phyloP scores from a whole-genome alignment of 1,140 invertebrate species.

The Stegodyphus mimosarum region DNA sequence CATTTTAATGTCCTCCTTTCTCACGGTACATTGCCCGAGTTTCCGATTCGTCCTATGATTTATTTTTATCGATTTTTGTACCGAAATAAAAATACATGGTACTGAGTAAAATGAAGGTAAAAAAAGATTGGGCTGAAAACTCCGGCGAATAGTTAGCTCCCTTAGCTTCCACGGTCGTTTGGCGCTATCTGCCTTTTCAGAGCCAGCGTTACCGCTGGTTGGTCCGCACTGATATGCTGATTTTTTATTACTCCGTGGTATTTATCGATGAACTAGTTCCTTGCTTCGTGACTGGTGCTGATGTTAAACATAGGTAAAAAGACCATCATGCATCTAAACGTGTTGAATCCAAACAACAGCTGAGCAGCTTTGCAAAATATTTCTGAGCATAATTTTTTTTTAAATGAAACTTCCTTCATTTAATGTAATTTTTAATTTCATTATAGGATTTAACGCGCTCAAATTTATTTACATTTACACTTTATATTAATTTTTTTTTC shows the following conservation, averaged over 20 bases:
- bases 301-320: background rate
- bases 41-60: constrained; percentile 56
- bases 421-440: too few relatives aligned
- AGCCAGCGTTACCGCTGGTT: constrained; percentile 1
- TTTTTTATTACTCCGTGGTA: constrained; percentile 31
- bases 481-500: too few relatives aligned
- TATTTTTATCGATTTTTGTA: constrained; percentile 58
- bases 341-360: too few relatives aligned
- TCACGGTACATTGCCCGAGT: constrained; percentile 56
- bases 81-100: constrained; percentile 39
- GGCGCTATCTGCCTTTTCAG: constrained; percentile 41
- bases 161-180: constrained; percentile 41
- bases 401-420: too few relatives aligned
- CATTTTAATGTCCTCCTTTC: constrained; percentile 60
- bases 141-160: constrained; percentile 7
- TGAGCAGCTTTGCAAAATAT: too few relatives aligned
- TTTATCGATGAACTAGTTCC: constrained; percentile 24
- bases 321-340: too few relatives aligned
- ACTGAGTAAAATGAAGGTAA: constrained; percentile 20
- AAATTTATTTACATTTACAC: too few relatives aligned
- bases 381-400: too few relatives aligned
- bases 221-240: constrained; percentile 31
- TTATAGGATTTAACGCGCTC: too few relatives aligned
- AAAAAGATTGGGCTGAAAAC: constrained; percentile 11
- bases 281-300: background rate